Percentiles rank a stretch among this genome's conserved stretches.
phyloP scores from a whole-genome alignment of 2,113 vertebrate genomes.

The Sorex araneus region DNA sequence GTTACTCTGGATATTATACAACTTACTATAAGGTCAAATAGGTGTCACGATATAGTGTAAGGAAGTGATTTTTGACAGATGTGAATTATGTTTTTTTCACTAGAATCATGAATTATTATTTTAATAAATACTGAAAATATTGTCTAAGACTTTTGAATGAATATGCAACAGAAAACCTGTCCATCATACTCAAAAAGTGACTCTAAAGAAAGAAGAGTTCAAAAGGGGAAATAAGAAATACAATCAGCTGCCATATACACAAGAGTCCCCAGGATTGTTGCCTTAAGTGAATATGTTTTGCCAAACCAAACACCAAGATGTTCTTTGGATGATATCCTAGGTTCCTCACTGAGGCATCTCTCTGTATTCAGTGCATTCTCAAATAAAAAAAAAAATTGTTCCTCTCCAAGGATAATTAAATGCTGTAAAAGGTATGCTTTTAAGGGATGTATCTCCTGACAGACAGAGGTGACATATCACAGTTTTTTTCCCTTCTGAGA shows the following conservation, averaged over 20 bases:
- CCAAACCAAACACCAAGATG: conserved; percentile 60
- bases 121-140: conserved; percentile 69
- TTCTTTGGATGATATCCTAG: conserved; percentile 6
- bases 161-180: conserved; percentile 74
- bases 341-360: not conserved
- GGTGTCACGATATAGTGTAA: conserved; percentile 11
- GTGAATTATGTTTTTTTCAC: conserved; percentile 40
- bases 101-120: conserved; percentile 73
- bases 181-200: conserved; percentile 67
- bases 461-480: not conserved
- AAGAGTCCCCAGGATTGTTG: conserved; percentile 21
- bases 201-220: conserved; percentile 67
- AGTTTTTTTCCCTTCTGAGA: conserved; percentile 27
- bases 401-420: conserved; percentile 53
- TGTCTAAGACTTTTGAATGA: conserved; percentile 59
- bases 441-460: not conserved
- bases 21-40: conserved; percentile 62
- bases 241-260: not conserved
- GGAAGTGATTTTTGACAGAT: conserved; percentile 39
- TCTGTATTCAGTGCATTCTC: not conserved
- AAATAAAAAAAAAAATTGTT: conserved; percentile 29
- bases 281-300: not conserved
- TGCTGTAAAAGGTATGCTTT: not conserved
- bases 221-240: conserved; percentile 38
- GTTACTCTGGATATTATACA: conserved; percentile 30